These are phyloP conservation scores for Laterallus jamaicensis DNA, from an alignment of 2,113 vertebrate species.

Conservation along the genomic window DNA sequence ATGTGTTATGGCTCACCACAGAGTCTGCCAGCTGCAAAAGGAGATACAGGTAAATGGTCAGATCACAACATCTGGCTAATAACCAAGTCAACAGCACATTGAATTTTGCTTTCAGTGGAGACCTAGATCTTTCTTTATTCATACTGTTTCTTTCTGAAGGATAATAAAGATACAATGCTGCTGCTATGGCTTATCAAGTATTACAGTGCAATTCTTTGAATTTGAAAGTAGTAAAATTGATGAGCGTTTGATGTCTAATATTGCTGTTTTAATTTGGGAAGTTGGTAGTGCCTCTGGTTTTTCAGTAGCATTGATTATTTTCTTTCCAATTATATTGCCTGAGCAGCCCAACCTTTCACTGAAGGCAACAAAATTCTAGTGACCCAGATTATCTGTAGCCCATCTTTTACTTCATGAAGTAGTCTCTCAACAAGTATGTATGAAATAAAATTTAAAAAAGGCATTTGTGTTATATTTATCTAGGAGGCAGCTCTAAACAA, in stretches of 20 bases:
- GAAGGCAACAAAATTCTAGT: neutral
- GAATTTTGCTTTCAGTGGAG: neutral
- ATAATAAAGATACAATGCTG: neutral
- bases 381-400: neutral
- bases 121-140: neutral
- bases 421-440: neutral
- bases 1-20: neutral
- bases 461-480: conserved; percentile 15
- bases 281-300: neutral
- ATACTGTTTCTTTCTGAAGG: neutral
- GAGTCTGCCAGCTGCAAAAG: conserved; percentile 15
- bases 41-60: conserved; percentile 64
- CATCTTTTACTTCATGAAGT: neutral
- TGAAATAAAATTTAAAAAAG: neutral
- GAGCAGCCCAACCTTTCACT: neutral
- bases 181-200: neutral
- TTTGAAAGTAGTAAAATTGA: neutral
- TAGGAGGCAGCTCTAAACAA: conserved; percentile 59
- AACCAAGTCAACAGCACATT: neutral
- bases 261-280: neutral
- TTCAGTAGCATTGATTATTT: neutral
- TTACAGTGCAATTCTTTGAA: neutral
- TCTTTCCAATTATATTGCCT: neutral
- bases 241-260: neutral
- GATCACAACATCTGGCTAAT: neutral